phyloP scores from a whole-genome alignment of 2,797 vertebrate species.

The Pterois miles region DNA sequence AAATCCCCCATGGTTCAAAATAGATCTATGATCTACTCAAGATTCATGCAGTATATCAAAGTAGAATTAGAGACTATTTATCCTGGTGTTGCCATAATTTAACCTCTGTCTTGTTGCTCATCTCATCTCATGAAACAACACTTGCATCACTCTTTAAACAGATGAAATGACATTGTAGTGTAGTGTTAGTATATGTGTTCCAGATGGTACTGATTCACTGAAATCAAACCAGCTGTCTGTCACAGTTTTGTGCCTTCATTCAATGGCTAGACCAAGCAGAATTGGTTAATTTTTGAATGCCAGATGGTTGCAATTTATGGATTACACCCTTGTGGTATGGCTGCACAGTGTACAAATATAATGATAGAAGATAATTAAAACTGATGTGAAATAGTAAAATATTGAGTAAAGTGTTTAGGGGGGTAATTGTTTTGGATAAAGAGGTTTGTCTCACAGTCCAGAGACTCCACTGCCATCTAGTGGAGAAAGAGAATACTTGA shows the following conservation, averaged over 20 bases:
- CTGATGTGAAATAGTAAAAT: not conserved
- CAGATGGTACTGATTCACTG: not conserved
- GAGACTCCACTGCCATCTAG: conserved; percentile 47
- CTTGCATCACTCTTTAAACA: not conserved
- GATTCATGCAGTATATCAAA: not conserved
- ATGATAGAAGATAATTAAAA: not conserved
- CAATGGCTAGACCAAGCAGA: not conserved
- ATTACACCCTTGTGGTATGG: not conserved
- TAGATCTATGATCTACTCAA: not conserved
- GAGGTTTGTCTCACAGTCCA: not conserved
- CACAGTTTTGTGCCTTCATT: not conserved
- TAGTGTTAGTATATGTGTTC: not conserved
- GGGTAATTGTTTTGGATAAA: not conserved
- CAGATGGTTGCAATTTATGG: not conserved
- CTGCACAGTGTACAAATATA: not conserved
- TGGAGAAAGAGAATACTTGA: not conserved
- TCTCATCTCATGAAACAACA: conserved; percentile 6
- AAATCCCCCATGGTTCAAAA: not conserved
- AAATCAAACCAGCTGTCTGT: conserved; percentile 5
- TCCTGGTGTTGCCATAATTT: not conserved
- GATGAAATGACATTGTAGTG: not conserved
- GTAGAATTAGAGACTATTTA: not conserved
- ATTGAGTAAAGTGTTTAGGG: not conserved
- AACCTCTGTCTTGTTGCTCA: not conserved
- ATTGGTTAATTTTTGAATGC: not conserved